These are phyloP conservation scores for Drosophila hydei DNA, from an alignment of 1,140 invertebrate species.

Conservation along the genomic window DNA sequence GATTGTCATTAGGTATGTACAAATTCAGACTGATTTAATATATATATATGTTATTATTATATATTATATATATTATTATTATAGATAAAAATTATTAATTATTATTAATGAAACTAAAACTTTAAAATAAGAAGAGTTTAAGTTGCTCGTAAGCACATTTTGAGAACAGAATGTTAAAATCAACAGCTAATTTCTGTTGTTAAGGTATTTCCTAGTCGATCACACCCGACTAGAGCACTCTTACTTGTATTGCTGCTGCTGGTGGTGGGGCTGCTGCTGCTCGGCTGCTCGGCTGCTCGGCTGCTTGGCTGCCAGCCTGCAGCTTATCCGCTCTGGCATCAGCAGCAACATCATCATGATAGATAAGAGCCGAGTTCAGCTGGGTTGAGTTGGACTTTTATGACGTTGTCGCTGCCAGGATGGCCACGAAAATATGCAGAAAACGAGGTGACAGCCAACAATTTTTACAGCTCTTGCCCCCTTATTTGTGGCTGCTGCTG, in stretches of 20 bases:
- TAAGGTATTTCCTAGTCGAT: neutral
- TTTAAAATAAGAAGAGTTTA: too few relatives aligned
- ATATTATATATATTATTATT: too few relatives aligned
- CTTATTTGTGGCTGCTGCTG: neutral
- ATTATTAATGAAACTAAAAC: too few relatives aligned
- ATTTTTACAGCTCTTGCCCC: constrained; percentile 40
- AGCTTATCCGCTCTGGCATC: constrained; percentile 66
- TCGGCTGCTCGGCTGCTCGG: neutral
- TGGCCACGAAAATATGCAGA: constrained; percentile 57
- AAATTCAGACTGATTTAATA: too few relatives aligned
- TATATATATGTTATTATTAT: too few relatives aligned
- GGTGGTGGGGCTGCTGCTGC: neutral
- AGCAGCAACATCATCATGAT: constrained; percentile 69
- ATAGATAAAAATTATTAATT: too few relatives aligned
- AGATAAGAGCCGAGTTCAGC: constrained; percentile 51
- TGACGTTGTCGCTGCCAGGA: constrained; percentile 44
- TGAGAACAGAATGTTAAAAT: too few relatives aligned
- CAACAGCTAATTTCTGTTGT: neutral
- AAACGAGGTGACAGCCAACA: constrained; percentile 64
- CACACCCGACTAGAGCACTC: neutral
- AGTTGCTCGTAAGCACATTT: too few relatives aligned
- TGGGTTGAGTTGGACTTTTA: constrained; percentile 44
- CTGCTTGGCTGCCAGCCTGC: constrained; percentile 3
- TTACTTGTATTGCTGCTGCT: neutral
- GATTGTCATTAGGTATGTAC: too few relatives aligned